Base-by-base conservation (phyloP, 2,113 vertebrate species). In the Varanus salvator region DNA sequence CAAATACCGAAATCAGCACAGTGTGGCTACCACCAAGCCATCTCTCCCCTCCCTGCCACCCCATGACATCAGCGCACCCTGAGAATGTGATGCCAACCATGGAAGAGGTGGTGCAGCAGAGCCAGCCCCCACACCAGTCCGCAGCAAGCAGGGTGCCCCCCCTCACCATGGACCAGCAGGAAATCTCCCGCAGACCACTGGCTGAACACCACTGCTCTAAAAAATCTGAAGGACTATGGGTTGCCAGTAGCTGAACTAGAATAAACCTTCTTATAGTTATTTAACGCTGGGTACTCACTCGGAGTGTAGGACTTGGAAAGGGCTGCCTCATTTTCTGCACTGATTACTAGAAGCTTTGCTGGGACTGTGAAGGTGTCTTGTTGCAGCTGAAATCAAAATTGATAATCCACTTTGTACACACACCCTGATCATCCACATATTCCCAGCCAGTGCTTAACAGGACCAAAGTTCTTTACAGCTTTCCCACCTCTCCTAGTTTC, bases 281-380 rank as follows among this genome's bases (percentile, higher is more conserved):
- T 34, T 8, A 57, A n/a, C n/a, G 34, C 12, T 71, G 50, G 60
- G 25, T 27, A 85, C 88, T 90, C 60, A 90, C 88, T 71, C 80
- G 64, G 4, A 23, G 27, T 6, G n/a, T 57, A 60, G 9, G 64
- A 29, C 44, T 52, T 85, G 88, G 23, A 21, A 85, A 85, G 64
- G 25, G n/a, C 50, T 57, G 75, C 74, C 74, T 85, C 64, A 3
- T 85, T 69, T 85, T 90, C 75, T 12, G 60, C 75, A 71, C n/a
- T 44, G 50, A 90, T 85, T 23, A 25, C 25, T 64, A 90, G 48
- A 14, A 57, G 6, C 19, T 90, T 71, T 1, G 74, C 74, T 80
- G 88, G 88, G 66, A 85, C 48, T 1, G n/a, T 80, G 44, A 85
- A 85, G 38, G 3, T 71, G 50, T 85, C 75, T 9, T 69, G 15